Evolutionary conservation across 23 tunicate genomes (phyloP), one percentile per base, ranked within the genome.

Genomic region (Phallusia fumigata): DNA sequence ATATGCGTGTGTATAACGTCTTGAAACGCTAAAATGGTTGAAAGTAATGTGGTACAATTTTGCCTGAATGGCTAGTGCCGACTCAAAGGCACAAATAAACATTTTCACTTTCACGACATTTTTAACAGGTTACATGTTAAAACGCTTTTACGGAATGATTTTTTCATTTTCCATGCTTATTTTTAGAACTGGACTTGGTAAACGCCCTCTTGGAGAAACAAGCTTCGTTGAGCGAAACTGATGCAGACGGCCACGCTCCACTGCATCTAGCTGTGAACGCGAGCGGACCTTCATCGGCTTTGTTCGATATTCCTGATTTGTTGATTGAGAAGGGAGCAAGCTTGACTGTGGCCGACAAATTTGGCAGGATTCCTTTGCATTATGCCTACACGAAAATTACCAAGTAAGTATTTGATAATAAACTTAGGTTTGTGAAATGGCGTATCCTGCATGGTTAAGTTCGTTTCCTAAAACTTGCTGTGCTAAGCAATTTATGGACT

Each of bases 181-280:
- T n/a, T n/a, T n/a, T 73, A 94, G 98, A 94, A 83, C 76, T 94
- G 74, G 98, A 94, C 50, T 82, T 94, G 77, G 98, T 94, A 21
- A 89, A 85, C 65, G 94, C 94, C 0, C 65, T 97, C 80, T 81
- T 97, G 18, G 90, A 88, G 84, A 87, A 88, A 47, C 93, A 92
- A 76, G 97, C 99, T 31, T 88, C 90, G 8, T 58, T 97, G 73
- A 92, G 81, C 30, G 95, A 84, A 58, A 74, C 50, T 0, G 99
- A 97, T 73, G 30, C n/a, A 0, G 75, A 97, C 26, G 94, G 94
- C 0, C 75, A 89, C 75, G 86, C 99, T 18, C 95, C 99, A 19
- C 91, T 97, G 0, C 99, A 97, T 81, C 95, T 92, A 35, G 99
- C 99, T 2, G 99, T 97, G 73, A 88, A 92, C 69, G 93, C 95